Base-by-base conservation (phyloP, 1,140 invertebrate genomes). In the Aphis gossypii region DNA sequence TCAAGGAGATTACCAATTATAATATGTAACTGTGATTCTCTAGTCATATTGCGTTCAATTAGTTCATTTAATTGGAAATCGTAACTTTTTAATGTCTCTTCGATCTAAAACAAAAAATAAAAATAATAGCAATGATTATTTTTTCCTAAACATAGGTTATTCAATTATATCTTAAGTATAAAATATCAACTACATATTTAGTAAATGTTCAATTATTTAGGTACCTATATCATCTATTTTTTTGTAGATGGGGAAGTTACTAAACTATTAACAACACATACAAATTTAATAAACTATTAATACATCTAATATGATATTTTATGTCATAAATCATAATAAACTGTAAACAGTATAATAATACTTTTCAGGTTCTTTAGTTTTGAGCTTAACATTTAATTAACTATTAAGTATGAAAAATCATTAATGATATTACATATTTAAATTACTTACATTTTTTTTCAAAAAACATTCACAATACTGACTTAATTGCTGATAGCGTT, bases 1-100 rank as follows among this genome's bases (percentile, higher is more conserved):
- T 92, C 68, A 2, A 92, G 76, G 4, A 92, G 90, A 92, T 92
- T 51, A 48, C 30, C 48, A 51, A 92, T 92, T 48, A 92, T 92
- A 30, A 4, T 51, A 92, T 48, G 76, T n/a, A 92, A 51, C 25
- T 92, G 68, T 51, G 68, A 82, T 83, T 92, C 90, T 92, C 68
- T 92, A 48, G 20, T 92, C 35, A 92, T 48, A 83, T 83, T 92
- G 1, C 46, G 68, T 48, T 83, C n/a, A 82, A 51, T 51, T 83
- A 92, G 8, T 48, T 51, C 68, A 83, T 83, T 92, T 51, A 92
- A 83, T 56, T 82, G 90, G 25, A 23, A 82, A 14, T 83, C 46
- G 7, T 92, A 92, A 83, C 7, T 48, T 25, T 92, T 83, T 21
- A 92, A 92, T 30, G 20, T 92, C 25, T 92, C 51, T 92, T 92